Percentiles rank a stretch among this genome's conserved stretches.
Evolutionary conservation across 2,113 vertebrate genomes (phyloP).

Genomic region (Turdus rufiventris): DNA sequence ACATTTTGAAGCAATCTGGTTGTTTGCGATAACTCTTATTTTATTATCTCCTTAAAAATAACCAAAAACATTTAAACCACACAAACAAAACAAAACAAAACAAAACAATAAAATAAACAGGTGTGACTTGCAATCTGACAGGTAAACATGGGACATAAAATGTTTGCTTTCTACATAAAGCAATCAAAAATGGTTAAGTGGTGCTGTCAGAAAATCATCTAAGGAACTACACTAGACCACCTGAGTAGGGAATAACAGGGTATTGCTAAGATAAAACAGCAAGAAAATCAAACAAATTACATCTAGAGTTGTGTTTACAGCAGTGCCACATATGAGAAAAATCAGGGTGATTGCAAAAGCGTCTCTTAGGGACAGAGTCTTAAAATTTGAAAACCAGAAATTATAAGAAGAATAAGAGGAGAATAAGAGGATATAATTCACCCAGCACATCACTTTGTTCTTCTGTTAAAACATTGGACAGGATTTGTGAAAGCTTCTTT

Average conservation of each 20-base stretch:
- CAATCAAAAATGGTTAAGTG: neutral
- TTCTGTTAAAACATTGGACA: neutral
- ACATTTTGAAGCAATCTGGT: neutral
- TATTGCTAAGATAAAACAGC: neutral
- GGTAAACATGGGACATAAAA: accelerated
- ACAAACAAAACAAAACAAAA: neutral
- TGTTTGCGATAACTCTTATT: neutral
- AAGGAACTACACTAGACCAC: neutral
- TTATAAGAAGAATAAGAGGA: neutral
- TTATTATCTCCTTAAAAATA: neutral
- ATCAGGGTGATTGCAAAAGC: neutral
- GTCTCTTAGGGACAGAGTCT: neutral
- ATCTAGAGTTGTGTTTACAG: neutral
- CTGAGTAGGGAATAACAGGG: neutral
- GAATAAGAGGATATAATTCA: neutral
- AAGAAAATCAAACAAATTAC: neutral
- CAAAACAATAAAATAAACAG: neutral
- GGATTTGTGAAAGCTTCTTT: neutral
- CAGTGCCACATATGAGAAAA: neutral
- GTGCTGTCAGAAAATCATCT: neutral
- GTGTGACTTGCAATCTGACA: neutral
- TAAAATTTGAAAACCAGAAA: neutral
- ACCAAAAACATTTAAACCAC: neutral
- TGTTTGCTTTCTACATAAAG: neutral
- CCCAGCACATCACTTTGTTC: neutral